Evolutionary conservation across 2,113 vertebrate species (phyloP).

Genomic region (Bos javanicus): DNA sequence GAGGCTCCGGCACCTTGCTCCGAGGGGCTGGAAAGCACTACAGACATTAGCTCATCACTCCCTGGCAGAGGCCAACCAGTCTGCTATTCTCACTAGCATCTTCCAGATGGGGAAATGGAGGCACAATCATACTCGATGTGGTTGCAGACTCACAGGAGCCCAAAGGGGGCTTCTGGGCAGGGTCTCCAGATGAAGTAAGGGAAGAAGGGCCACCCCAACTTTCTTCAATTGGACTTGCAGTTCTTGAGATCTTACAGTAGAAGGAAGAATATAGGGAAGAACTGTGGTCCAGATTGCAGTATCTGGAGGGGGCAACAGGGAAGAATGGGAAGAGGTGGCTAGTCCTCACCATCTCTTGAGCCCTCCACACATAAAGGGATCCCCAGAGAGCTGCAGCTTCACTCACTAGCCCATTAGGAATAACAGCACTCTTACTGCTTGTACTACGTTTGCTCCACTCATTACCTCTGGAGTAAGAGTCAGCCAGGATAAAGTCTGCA

Average conservation of each 20-base stretch:
- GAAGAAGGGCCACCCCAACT: background rate
- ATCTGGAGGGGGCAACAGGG: background rate
- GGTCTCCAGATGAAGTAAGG: background rate
- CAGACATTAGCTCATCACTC: constrained; percentile 72
- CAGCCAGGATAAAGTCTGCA: background rate
- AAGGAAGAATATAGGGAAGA: background rate
- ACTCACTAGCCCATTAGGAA: background rate
- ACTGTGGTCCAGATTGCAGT: background rate
- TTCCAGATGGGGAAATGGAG: constrained; percentile 71
- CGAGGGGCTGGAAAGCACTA: constrained; percentile 55
- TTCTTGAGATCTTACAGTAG: background rate
- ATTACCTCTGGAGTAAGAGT: background rate
- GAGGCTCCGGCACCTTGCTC: constrained; percentile 61
- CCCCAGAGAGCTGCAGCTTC: background rate
- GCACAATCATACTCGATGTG: background rate
- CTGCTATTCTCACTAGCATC: constrained; percentile 62
- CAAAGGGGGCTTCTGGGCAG: background rate
- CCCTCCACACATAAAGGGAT: background rate
- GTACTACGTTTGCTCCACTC: background rate
- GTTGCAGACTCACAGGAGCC: background rate
- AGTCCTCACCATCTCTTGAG: background rate
- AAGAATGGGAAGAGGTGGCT: background rate
- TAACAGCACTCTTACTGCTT: background rate
- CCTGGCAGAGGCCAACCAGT: constrained; percentile 50
- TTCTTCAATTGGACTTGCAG: background rate